Percentiles rank a stretch among this genome's conserved stretches.
Evolutionary conservation across 2,888 invertebrate species (phyloP).

Genomic region (Hypolimnas misippus): DNA sequence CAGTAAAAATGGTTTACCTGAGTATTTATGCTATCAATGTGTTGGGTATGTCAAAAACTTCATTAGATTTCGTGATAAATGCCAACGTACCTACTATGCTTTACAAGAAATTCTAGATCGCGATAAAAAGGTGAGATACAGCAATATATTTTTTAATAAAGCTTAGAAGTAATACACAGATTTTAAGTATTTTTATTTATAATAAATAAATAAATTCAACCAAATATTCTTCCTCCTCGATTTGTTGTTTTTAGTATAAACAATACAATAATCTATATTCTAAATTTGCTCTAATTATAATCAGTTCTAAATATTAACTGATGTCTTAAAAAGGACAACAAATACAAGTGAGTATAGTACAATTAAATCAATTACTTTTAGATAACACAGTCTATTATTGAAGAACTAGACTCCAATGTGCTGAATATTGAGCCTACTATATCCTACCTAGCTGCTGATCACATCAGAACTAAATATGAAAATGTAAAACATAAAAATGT

Average conservation of each 20-base stretch:
- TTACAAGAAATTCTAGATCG: slow-evolving; percentile 61
- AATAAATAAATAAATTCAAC: no score
- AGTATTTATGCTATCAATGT: slow-evolving; percentile 70
- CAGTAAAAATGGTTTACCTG: slow-evolving; percentile 61
- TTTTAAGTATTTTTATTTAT: no score
- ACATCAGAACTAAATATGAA: slow-evolving; percentile 57
- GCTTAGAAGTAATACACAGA: no score
- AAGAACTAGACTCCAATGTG: slow-evolving; percentile 52
- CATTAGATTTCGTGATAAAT: slow-evolving; percentile 66
- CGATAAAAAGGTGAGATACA: slow-evolving; percentile 59
- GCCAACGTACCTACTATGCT: slow-evolving; percentile 67
- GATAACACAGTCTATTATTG: slow-evolving; percentile 58
- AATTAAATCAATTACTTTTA: slow-evolving; percentile 50
- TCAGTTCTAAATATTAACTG: no score
- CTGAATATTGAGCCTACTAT: slow-evolving; percentile 57
- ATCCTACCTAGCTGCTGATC: slow-evolving; percentile 56
- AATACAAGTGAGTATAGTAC: no score
- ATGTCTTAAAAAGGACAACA: no score
- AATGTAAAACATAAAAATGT: slow-evolving; percentile 61
- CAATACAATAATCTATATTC: no score
- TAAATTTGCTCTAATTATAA: no score
- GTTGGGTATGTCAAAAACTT: slow-evolving; percentile 58
- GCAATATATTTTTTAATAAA: no score
- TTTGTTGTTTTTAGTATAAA: no score
- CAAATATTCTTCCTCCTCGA: no score